These are phyloP conservation scores for Caenorhabditis becei DNA, from an alignment of 2,888 invertebrate genomes.

Conservation along the genomic window DNA sequence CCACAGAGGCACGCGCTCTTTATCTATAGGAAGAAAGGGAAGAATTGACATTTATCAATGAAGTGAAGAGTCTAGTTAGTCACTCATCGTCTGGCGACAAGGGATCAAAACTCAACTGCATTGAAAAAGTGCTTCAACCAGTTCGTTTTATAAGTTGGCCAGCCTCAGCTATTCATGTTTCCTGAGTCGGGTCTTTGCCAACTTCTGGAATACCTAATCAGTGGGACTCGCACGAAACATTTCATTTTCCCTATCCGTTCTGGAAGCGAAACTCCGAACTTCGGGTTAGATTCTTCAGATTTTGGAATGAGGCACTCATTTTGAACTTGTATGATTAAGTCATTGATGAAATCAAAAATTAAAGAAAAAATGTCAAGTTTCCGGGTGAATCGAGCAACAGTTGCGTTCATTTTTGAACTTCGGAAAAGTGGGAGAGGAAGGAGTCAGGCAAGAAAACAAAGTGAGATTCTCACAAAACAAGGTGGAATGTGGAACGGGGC, in stretches of 20 bases:
- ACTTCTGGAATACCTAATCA: conserved; percentile 45
- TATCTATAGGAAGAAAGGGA: not conserved
- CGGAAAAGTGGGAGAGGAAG: not conserved
- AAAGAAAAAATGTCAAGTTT: too few species aligned
- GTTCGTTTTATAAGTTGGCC: conserved; percentile 26
- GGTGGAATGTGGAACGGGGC: conserved; percentile 22
- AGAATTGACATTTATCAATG: not conserved
- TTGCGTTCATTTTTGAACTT: conserved; percentile 17
- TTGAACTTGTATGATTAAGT: conserved; percentile 4
- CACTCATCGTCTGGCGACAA: not conserved
- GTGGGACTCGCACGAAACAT: conserved; percentile 22
- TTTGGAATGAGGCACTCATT: not conserved
- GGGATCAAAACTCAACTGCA: conserved; percentile 31
- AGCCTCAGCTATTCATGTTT: conserved; percentile 19
- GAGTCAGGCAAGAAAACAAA: conserved; percentile 6
- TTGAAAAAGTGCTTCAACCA: conserved; percentile 9
- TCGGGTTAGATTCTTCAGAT: not conserved
- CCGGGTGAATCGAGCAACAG: conserved; percentile 19
- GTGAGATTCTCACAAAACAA: not conserved
- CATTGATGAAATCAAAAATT: too few species aligned
- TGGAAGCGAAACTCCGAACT: not conserved
- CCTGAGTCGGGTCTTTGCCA: conserved; percentile 17
- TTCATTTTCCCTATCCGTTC: not conserved
- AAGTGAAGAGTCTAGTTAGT: conserved; percentile 9
- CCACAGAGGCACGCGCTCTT: conserved; percentile 5